phyloP scores from a whole-genome alignment of 1,140 invertebrate species.

The Tyrophagus putrescentiae region DNA sequence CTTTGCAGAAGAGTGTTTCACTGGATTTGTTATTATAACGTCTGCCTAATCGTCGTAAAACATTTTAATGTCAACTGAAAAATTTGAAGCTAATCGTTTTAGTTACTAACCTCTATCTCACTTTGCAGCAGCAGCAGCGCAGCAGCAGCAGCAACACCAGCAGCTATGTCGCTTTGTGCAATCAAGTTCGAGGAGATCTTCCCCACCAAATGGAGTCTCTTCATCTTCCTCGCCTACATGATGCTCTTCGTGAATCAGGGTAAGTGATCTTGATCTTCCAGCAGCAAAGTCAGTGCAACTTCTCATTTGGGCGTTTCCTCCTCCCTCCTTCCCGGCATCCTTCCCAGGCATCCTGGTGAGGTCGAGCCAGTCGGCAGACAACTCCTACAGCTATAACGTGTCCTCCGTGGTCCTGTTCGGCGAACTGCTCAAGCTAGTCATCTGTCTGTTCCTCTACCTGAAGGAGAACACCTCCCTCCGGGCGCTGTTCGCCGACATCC shows the following conservation, averaged over 20 bases:
- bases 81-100: no score
- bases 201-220: slow-evolving; percentile 54
- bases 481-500: slow-evolving; percentile 28
- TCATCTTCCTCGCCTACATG: slow-evolving; percentile 69
- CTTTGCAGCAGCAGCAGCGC: no score
- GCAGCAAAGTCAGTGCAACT: background rate
- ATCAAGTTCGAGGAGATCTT: slow-evolving; percentile 44
- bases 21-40: no score
- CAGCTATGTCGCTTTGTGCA: background rate
- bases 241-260: slow-evolving; percentile 63
- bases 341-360: slow-evolving; percentile 71
- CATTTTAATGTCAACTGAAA: no score
- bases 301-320: background rate
- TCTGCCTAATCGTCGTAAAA: no score
- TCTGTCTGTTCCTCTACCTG: slow-evolving; percentile 50
- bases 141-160: background rate
- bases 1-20: background rate
- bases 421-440: slow-evolving; percentile 66
- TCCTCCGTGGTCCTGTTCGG: slow-evolving; percentile 71
- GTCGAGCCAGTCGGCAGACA: slow-evolving; percentile 58
- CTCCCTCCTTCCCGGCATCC: background rate
- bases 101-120: no score
- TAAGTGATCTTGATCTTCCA: slow-evolving; percentile 31
- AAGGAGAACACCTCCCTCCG: slow-evolving; percentile 32
- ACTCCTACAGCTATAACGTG: slow-evolving; percentile 70